Base-by-base conservation (phyloP, 2,888 invertebrate genomes). In the Creontiades dilutus region DNA sequence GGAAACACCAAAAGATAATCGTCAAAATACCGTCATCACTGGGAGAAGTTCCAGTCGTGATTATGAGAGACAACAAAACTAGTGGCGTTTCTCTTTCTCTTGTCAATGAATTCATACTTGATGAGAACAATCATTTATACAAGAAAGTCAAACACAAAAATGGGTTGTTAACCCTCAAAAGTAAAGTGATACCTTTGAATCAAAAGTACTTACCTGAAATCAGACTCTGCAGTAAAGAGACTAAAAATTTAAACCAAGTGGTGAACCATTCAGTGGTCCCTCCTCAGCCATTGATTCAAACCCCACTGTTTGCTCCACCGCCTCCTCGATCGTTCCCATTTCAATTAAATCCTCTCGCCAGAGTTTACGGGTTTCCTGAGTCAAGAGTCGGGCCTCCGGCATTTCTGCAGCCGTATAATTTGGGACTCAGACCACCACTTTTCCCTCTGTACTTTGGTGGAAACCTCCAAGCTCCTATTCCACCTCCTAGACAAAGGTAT, bases 1-100 rank as follows among this genome's bases (percentile, higher is more conserved):
- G 46, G 78, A 78, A 82, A 82, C 82, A 19, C 9, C 82, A 82
- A 52, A 82, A 82, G 23, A 82, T 82, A 48, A 55, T 82, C 12
- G 82, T 82, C 0, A 47, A 27, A 52, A 82, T 82, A 82, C 52
- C 82, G 12, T 55, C 82, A 27, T 16, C 48, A 5, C 47, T 82
- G 0, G 55, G 55, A 48, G 55, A 82, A 82, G 82, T 82, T 27
- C 82, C 82, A 12, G 82, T 82, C 0, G 82, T 82, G 14, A 82
- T 82, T 16, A 52, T 82, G 55, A 16, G 55, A 19, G 82, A 82
- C 27, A 82, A 82, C 52, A 13, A 23, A 19, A 28, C 47, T 19
- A 23, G n/a, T 14, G 82, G 55, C 13, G 82, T 82, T 14, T 82
- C 82, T 55, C 27, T 82, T 2, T 82, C 82, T 0, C 82, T 82